Evolutionary conservation across 1,140 invertebrate genomes (phyloP).

Genomic region (Lepidurus packardi): DNA sequence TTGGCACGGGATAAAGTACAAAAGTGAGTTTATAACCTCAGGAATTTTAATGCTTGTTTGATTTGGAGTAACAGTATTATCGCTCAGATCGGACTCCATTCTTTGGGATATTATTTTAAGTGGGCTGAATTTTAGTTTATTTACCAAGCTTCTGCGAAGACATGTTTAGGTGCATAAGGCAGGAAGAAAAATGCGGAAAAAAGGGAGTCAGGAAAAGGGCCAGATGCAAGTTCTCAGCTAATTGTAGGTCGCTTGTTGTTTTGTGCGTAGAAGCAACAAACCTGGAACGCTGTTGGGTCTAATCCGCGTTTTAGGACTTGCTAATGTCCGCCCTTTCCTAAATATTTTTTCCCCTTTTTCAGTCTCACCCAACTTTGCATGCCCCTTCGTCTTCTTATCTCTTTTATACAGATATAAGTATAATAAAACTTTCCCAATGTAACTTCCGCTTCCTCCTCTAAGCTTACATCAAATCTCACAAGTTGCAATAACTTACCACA

Average conservation of each 20-base stretch:
- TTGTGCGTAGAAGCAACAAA: conserved; percentile 1
- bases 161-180: neutral
- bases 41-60: too few species aligned
- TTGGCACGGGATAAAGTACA: too few species aligned
- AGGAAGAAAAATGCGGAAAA: neutral
- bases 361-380: neutral
- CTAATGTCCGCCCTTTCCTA: neutral
- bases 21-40: too few species aligned
- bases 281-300: neutral
- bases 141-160: neutral
- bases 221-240: neutral
- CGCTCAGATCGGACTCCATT: neutral
- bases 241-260: conserved; percentile 6
- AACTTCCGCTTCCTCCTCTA: too few species aligned
- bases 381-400: neutral
- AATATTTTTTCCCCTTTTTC: neutral
- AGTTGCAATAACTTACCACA: too few species aligned
- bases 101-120: neutral
- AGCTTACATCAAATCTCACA: too few species aligned
- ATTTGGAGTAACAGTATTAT: neutral
- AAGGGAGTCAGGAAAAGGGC: neutral
- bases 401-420: neutral
- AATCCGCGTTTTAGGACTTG: neutral
- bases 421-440: too few species aligned
- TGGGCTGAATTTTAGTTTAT: neutral